Evolutionary conservation across 2,113 vertebrate genomes (phyloP), one percentile per base, ranked within the genome.

Genomic region (Plecturocebus donacophilus): DNA sequence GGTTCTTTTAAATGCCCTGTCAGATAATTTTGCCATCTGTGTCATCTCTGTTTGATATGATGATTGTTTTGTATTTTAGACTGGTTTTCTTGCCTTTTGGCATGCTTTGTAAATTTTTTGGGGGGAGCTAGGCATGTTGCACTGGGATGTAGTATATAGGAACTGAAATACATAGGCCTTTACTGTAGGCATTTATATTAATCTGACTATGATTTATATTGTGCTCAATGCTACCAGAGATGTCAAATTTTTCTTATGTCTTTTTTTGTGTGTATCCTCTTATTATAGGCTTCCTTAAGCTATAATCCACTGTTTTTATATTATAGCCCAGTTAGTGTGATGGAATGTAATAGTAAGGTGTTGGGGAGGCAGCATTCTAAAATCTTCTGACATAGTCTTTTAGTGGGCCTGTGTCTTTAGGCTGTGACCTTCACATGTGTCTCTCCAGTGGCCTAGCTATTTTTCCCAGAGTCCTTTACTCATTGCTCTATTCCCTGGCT

Each of bases 41-140:
- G 23, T 45, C 35, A 86, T n/a, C 47, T 56, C 13, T 32, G 20
- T 54, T 32, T 90, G 25, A 3, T 42, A 5, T 94, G 8, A 56
- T 88, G 49, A 52, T 32, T 81, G 6, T 27, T 76, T 95, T 91
- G n/a, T 66, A 45, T 68, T 95, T 91, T 70, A 64, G 14, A 80
- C 4, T 90, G 3, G n/a, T 25, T 91, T 93, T 42, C 42, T 94
- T 91, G 32, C 19, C 25, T 77, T 61, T 87, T 96, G 76, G 25
- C 52, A 85, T 88, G 16, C 6, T 20, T 96, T 75, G 25, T 77
- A 95, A 89, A 82, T 88, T 95, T 91, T 42, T 85, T 8, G 70
- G 64, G n/a, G 93, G 52, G 88, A 93, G 20, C 6, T 49, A 70
- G 35, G 58, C 40, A 45, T 83, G 25, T 76, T 76, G 9, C 54